Conservation (phyloP, 2,888 invertebrate species). For the Heteropelma amictum region DNA sequence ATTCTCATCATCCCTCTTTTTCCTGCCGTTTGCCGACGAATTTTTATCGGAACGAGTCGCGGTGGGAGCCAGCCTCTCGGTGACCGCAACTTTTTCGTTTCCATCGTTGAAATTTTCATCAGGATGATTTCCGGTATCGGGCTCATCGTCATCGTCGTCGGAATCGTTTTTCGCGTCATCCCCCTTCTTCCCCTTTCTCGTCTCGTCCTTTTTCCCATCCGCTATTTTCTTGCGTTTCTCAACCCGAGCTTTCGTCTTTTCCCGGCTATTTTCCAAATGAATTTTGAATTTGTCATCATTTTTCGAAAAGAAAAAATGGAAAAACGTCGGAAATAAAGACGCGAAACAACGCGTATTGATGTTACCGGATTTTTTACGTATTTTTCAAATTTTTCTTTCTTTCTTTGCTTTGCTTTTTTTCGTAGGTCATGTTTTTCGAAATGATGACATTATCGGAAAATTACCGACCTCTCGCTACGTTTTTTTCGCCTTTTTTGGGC, state of each 20-base stretch:
- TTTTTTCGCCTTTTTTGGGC: conserved; percentile 41
- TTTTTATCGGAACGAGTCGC: conserved; percentile 26
- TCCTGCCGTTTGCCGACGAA: not conserved
- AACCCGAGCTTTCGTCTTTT: conserved; percentile 37
- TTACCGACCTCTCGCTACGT: conserved; percentile 22
- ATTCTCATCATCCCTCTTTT: conserved; percentile 15
- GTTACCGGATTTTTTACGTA: too few relatives aligned
- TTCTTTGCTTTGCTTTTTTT: too few relatives aligned
- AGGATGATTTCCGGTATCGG: not conserved
- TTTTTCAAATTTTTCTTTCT: too few relatives aligned
- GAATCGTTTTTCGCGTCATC: conserved; percentile 8
- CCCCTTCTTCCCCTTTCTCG: conserved; percentile 10
- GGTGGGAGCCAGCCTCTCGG: conserved; percentile 23
- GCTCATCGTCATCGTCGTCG: conserved; percentile 18
- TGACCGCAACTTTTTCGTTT: conserved; percentile 36
- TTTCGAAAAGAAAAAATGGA: too few relatives aligned
- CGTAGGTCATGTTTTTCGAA: too few relatives aligned
- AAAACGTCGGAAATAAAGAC: too few relatives aligned
- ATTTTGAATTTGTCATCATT: too few relatives aligned
- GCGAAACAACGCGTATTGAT: too few relatives aligned
- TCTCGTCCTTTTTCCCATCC: conserved; percentile 26
- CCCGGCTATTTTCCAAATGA: conserved; percentile 20
- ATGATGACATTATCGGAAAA: too few relatives aligned
- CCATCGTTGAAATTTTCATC: conserved; percentile 33
- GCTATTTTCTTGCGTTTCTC: conserved; percentile 40